These are phyloP conservation scores for Parauchenoglanis ngamensis DNA, from an alignment of 2,797 vertebrate species.

Conservation along the genomic window DNA sequence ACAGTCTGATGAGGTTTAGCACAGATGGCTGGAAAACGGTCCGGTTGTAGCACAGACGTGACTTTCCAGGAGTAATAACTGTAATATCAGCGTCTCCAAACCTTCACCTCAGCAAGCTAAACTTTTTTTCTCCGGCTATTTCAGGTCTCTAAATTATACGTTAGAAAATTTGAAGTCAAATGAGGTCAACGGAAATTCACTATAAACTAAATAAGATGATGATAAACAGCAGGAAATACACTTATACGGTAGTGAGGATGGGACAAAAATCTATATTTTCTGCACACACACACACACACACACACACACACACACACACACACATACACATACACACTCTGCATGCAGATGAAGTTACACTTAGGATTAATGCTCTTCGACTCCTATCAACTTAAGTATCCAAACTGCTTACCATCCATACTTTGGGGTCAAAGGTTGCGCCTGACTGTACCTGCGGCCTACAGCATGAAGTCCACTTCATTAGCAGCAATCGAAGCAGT, in stretches of 20 bases:
- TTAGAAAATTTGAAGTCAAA: neutral
- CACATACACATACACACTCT: neutral
- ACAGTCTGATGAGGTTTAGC: neutral
- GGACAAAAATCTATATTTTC: neutral
- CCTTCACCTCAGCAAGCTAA: neutral
- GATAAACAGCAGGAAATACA: neutral
- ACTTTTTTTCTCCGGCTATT: neutral
- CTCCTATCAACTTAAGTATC: slow-evolving; percentile 7
- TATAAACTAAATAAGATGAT: neutral
- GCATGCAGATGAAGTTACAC: slow-evolving; percentile 30
- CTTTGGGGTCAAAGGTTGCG: slow-evolving; percentile 1
- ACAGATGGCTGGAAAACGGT: neutral
- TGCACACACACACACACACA: slow-evolving; percentile 8
- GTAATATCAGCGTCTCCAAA: neutral
- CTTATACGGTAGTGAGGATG: neutral
- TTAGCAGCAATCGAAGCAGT: slow-evolving; percentile 9
- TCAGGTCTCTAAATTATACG: neutral
- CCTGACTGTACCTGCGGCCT: neutral
- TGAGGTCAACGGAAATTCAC: neutral
- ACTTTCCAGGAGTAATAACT: neutral
- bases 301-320: slow-evolving; percentile 6
- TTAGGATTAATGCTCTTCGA: slow-evolving; percentile 3
- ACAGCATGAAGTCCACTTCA: slow-evolving; percentile 15
- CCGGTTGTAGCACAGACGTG: neutral
- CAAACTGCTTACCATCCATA: slow-evolving; percentile 28